phyloP scores from a whole-genome alignment of 2,113 vertebrate genomes.

The Epinephelus fuscoguttatus region DNA sequence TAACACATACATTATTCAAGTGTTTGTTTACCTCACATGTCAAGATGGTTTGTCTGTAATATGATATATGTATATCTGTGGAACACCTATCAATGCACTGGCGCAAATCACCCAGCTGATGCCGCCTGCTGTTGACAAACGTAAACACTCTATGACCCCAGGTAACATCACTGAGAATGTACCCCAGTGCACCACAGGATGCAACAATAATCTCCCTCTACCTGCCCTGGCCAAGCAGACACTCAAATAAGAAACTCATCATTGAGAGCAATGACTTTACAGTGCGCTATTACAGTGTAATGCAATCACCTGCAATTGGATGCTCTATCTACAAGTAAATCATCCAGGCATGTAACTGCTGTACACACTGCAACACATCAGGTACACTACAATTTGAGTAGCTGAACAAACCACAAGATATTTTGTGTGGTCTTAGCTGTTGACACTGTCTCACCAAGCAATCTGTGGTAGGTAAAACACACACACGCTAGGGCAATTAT shows the following conservation, averaged over 20 bases:
- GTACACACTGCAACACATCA: slow-evolving; percentile 41
- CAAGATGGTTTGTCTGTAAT: not conserved
- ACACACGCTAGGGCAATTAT: slow-evolving; percentile 12
- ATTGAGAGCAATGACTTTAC: not conserved
- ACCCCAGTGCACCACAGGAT: too few relatives aligned
- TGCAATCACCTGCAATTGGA: slow-evolving; percentile 16
- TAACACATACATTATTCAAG: not conserved
- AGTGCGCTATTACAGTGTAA: not conserved
- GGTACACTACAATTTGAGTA: slow-evolving; percentile 45
- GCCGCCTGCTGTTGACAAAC: not conserved
- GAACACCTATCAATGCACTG: not conserved
- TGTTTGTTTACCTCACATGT: not conserved
- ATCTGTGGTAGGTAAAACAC: slow-evolving; percentile 70
- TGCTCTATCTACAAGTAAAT: slow-evolving; percentile 27
- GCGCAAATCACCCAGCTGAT: not conserved
- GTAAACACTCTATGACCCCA: not conserved
- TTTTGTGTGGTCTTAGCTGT: slow-evolving; percentile 60
- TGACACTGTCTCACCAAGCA: slow-evolving; percentile 44
- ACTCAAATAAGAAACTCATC: not conserved
- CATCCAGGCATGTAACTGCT: slow-evolving; percentile 17
- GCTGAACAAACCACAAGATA: slow-evolving; percentile 46
- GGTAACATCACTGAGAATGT: not conserved
- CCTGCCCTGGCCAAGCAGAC: not conserved
- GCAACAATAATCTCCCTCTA: slow-evolving; percentile 13
- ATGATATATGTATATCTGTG: not conserved